A percentile compares a stretch with the other conserved stretches of the same genome.
Conservation (phyloP, 2,797 vertebrate genomes). For the Gymnothorax reevesii region DNA sequence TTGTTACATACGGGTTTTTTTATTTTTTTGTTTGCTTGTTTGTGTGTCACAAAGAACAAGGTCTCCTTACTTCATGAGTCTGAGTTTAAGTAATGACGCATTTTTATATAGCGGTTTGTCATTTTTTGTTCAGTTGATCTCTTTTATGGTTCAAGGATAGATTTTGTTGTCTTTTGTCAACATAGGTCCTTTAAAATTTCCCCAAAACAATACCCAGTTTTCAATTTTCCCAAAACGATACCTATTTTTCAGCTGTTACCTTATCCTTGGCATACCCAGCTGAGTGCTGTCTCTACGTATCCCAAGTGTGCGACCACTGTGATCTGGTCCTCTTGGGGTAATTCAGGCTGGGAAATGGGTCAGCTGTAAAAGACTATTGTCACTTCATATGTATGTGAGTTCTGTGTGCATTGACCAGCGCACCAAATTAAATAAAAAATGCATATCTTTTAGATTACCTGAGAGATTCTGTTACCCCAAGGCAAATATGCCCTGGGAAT, state of each 20-base stretch:
- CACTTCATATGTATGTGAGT: conserved; percentile 7
- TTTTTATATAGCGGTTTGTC: not conserved
- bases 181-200: not conserved
- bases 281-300: not conserved
- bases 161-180: not conserved
- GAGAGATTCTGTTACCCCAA: not conserved
- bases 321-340: conserved; percentile 1
- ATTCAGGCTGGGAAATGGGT: not conserved
- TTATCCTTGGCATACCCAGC: not conserved
- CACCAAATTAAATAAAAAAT: conserved; percentile 17
- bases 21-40: not conserved
- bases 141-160: not conserved
- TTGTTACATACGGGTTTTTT: not conserved
- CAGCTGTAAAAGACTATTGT: not conserved
- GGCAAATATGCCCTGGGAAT: not conserved
- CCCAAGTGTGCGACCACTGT: not conserved
- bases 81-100: not conserved
- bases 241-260: not conserved
- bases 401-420: conserved; percentile 1
- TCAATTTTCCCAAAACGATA: not conserved
- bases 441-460: not conserved
- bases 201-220: not conserved
- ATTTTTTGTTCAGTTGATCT: not conserved
- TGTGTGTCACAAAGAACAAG: not conserved
- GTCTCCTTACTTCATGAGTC: not conserved